Conservation (phyloP, 1,140 invertebrate genomes). For the Lutraria rhynchaena region DNA sequence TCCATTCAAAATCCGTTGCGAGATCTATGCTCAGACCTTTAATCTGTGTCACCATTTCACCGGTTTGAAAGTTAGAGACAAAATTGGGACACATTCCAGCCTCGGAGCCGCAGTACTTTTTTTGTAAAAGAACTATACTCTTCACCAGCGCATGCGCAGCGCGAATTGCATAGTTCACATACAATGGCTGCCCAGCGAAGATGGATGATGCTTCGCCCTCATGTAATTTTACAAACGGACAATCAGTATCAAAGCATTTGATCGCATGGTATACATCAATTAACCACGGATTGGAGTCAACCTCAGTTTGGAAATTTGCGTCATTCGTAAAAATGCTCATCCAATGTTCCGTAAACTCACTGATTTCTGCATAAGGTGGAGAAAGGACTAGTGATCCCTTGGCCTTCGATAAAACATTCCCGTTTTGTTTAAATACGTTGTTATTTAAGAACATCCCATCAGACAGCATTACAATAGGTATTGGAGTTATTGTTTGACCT, state of each 20-base stretch:
- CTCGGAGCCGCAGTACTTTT: neutral
- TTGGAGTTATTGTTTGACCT: neutral
- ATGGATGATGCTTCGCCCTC: neutral
- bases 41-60: neutral
- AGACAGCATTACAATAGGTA: conserved; percentile 42
- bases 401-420: neutral
- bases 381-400: conserved; percentile 35
- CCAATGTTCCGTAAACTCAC: conserved; percentile 51
- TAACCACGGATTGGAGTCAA: conserved; percentile 43
- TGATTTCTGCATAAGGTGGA: neutral
- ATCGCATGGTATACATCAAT: conserved; percentile 20
- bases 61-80: neutral
- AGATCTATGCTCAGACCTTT: conserved; percentile 13
- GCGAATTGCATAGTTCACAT: conserved; percentile 14
- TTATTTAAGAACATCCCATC: conserved; percentile 23
- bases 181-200: neutral
- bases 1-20: conserved; percentile 24
- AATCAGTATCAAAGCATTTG: neutral
- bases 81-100: neutral
- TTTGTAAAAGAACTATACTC: neutral
- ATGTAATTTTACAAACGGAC: neutral
- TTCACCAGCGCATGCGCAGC: conserved; percentile 26
- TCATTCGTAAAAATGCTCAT: conserved; percentile 51
- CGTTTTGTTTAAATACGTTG: conserved; percentile 8
- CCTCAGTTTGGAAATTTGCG: conserved; percentile 15